These are phyloP conservation scores for Laupala kohalensis DNA, from an alignment of 1,140 invertebrate genomes.

Conservation along the genomic window DNA sequence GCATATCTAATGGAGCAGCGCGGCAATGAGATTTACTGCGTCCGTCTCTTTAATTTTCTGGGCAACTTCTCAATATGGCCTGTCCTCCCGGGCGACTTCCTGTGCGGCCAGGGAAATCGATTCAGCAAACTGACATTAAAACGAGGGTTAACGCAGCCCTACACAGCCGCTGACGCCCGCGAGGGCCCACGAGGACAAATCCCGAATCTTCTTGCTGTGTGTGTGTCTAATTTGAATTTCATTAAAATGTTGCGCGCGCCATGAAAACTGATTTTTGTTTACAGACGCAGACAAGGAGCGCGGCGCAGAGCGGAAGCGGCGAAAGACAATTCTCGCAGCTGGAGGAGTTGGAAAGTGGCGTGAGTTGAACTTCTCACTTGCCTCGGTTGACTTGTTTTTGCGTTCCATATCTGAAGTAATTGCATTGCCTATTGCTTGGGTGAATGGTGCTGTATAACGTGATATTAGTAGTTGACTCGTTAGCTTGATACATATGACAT, in stretches of 20 bases:
- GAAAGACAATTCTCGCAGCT: neutral
- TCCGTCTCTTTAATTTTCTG: neutral
- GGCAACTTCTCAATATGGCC: neutral
- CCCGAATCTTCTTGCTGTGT: neutral
- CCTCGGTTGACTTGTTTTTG: no score
- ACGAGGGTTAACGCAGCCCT: neutral
- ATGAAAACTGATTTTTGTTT: neutral
- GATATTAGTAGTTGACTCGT: no score
- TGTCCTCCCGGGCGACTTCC: neutral
- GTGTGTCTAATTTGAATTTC: neutral
- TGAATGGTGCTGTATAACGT: no score
- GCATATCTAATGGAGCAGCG: no score
- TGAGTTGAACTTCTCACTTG: no score
- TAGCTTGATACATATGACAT: no score
- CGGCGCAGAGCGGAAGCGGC: neutral
- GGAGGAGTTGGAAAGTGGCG: no score
- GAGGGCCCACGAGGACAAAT: neutral
- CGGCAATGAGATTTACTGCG: neutral
- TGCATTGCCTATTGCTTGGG: no score
- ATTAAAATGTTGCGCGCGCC: neutral
- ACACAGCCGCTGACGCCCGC: no score
- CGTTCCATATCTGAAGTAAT: no score
- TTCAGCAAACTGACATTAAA: neutral
- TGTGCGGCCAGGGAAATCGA: neutral
- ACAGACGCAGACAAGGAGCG: no score